These are phyloP conservation scores for Beaufortia kweichowensis DNA, from an alignment of 2,113 vertebrate genomes.

Conservation along the genomic window DNA sequence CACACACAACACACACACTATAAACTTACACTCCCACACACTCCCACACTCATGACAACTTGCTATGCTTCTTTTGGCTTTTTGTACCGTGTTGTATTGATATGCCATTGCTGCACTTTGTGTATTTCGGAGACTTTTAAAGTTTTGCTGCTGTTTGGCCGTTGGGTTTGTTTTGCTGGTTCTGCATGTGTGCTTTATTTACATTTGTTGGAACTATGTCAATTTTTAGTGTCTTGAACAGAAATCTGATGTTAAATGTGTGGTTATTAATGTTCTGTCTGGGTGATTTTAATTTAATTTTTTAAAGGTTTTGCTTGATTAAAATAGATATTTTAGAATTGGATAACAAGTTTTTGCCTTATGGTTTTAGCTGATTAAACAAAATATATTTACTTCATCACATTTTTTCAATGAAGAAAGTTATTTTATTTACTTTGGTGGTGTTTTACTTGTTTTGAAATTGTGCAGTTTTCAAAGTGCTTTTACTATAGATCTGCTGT, in stretches of 20 bases:
- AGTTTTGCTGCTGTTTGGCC: background rate
- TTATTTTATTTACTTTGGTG: background rate
- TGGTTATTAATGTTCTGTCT: background rate
- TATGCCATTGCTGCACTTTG: background rate
- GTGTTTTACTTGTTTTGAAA: background rate
- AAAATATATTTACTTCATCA: background rate
- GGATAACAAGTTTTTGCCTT: background rate
- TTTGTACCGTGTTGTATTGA: background rate
- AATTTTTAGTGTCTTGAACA: background rate
- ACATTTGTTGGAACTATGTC: background rate
- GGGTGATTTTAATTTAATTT: too few relatives aligned
- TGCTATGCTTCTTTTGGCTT: constrained; percentile 9
- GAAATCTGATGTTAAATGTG: background rate
- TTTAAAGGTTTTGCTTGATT: background rate
- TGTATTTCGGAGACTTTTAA: background rate
- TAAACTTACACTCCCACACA: constrained; percentile 24
- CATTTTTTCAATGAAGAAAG: background rate
- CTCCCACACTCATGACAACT: constrained; percentile 6
- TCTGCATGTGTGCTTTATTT: background rate
- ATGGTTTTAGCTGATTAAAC: background rate
- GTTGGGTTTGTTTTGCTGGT: background rate
- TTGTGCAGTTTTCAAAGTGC: too few relatives aligned
- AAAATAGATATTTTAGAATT: background rate
- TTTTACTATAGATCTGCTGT: background rate
- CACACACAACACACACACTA: constrained; percentile 13